Percentiles rank a stretch among this genome's conserved stretches.
Evolutionary conservation across 1,140 invertebrate genomes (phyloP).

Genomic region (Dreissena polymorpha): DNA sequence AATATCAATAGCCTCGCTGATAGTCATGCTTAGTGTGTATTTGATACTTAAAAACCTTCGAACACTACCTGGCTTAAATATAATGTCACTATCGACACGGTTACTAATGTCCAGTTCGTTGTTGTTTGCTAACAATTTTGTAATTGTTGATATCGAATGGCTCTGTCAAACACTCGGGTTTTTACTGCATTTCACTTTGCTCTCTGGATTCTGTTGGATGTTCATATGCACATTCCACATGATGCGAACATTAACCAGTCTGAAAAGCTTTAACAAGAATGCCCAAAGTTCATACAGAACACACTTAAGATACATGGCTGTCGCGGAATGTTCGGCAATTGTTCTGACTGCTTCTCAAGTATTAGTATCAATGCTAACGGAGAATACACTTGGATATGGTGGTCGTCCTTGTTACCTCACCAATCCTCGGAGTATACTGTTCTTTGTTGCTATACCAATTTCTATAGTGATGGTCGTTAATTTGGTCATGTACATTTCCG

Average conservation of each 20-base stretch:
- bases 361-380: not conserved
- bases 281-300: not conserved
- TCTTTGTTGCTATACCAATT: conserved; percentile 26
- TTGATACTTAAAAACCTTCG: not conserved
- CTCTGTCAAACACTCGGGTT: conserved; percentile 83
- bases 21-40: not conserved
- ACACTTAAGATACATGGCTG: conserved; percentile 1
- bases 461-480: conserved; percentile 23
- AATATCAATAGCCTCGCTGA: no score
- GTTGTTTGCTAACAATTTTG: conserved; percentile 57
- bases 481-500: conserved; percentile 20
- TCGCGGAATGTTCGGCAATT: not conserved
- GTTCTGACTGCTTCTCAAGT: not conserved
- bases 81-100: conserved; percentile 1
- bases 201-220: conserved; percentile 96
- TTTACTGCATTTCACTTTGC: conserved; percentile 93
- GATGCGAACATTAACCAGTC: conserved; percentile 80
- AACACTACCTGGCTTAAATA: not conserved
- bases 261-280: not conserved
- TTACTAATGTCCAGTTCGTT: not conserved
- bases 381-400: conserved; percentile 28
- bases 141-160: conserved; percentile 1
- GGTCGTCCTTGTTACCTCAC: conserved; percentile 26
- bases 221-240: conserved; percentile 90
- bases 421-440: not conserved